Evolutionary conservation across 2,797 vertebrate genomes (phyloP).

Genomic region (Furcifer pardalis): DNA sequence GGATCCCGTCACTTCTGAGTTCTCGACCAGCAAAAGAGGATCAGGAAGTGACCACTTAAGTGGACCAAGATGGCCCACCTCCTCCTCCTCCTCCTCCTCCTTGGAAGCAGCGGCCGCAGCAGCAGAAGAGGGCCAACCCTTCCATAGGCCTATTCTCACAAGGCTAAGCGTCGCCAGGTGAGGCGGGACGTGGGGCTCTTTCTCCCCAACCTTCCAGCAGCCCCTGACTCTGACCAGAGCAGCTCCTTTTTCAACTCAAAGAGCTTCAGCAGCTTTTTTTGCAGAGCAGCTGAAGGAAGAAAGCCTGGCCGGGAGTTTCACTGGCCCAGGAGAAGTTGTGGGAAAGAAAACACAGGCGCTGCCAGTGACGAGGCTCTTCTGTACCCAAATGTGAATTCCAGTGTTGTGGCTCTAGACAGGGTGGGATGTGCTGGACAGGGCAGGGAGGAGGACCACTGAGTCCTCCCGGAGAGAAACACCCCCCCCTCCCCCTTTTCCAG

Average conservation of each 20-base stretch:
- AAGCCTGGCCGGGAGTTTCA: too few species aligned
- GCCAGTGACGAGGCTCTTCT: accelerated
- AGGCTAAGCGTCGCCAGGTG: too few species aligned
- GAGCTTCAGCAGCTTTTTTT: background rate
- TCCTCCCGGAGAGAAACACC: background rate
- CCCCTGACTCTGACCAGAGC: background rate
- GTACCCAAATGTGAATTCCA: background rate
- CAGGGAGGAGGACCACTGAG: background rate
- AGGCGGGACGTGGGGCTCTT: background rate
- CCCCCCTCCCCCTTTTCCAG: background rate
- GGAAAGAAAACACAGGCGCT: background rate
- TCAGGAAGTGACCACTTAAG: background rate
- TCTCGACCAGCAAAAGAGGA: background rate
- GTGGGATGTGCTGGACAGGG: background rate
- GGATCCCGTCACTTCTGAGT: background rate
- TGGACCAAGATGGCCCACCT: background rate
- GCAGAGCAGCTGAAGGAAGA: too few species aligned
- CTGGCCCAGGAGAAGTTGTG: background rate
- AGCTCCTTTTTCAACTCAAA: background rate
- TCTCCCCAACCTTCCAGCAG: background rate
- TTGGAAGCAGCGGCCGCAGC: background rate
- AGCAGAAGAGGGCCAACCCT: too few species aligned
- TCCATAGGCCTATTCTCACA: background rate
- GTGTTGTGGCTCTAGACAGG: too few species aligned
- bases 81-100: background rate